Evolutionary conservation across 37 sponge, comb jelly and placozoan species (phyloP), one percentile per base, ranked within the genome.

Genomic region (Axinella damicornis): DNA sequence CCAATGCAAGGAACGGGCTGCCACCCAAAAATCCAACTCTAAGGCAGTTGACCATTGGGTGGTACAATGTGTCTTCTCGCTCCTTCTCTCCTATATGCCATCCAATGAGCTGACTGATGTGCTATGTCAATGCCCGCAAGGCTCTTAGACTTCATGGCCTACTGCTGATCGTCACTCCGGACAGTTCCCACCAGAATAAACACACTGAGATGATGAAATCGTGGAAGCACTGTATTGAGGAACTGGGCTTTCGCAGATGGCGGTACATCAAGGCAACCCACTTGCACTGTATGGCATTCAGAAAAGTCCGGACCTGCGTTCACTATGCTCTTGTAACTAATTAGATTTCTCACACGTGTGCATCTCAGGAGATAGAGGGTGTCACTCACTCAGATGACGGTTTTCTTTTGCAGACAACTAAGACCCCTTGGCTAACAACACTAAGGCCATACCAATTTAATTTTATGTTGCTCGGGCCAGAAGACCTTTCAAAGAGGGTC

Each of bases 241-340:
- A 38, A 6, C 13, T 94, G 32, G 95, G 95, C 0, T 91, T 88
- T 39, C 80, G 70, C 41, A 73, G 92, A 31, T 94, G 95, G 89
- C 83, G 74, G 53, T 94, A 94, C 65, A 65, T 37, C 21, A 94
- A 94, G 57, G 81, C 54, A 16, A 38, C 53, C 1, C 95, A 94
- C 60, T 63, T 89, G 6, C 95, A 94, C 74, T 94, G 95, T 76
- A 85, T 94, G 89, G 92, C 81, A 6, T 94, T 94, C 57, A 83
- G 92, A 31, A 94, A 87, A 34, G 31, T 56, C 1, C 24, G 21
- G 15, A n/a, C 18, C 24, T 28, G 40, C 21, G 32, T 34, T 24
- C 53, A 78, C 64, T 74, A 55, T 56, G 57, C 18, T 4, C 27
- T 25, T 24, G 13, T 14, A 13, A 24, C 55, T 27, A 27, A 28